phyloP scores from a whole-genome alignment of 2,888 invertebrate genomes.

The Reticulitermes lucifugus region DNA sequence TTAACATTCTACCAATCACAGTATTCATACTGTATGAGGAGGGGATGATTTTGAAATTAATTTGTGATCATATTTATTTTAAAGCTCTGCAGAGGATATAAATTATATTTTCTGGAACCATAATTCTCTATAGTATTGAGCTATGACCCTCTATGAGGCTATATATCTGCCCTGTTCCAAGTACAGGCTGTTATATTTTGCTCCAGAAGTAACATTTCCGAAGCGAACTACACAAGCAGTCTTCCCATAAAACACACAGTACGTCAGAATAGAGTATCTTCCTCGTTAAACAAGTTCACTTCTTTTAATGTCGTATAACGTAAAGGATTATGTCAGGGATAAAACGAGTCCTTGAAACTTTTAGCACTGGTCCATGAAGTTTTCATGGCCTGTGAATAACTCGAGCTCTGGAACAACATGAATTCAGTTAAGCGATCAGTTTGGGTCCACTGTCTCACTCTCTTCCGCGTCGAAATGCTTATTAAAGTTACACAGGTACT shows the following conservation, averaged over 20 bases:
- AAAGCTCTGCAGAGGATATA: neutral
- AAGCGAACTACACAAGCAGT: neutral
- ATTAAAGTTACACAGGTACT: too few relatives aligned
- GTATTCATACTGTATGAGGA: neutral
- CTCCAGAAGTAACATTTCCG: neutral
- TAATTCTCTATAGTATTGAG: neutral
- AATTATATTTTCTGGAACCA: neutral
- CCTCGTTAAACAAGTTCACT: conserved; percentile 15
- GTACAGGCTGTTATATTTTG: neutral
- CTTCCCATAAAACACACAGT: conserved; percentile 2
- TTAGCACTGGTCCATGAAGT: conserved; percentile 3
- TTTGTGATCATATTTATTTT: neutral
- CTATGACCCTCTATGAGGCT: neutral
- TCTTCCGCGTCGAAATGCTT: too few relatives aligned
- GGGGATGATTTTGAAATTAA: neutral
- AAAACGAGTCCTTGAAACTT: conserved; percentile 14
- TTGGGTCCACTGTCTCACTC: neutral
- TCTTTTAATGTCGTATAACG: neutral
- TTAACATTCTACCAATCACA: too few relatives aligned
- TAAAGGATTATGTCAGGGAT: conserved; percentile 8
- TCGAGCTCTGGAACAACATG: neutral
- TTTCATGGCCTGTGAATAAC: conserved; percentile 28
- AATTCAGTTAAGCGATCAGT: neutral
- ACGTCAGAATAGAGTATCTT: neutral
- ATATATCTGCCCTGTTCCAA: neutral